Evolutionary conservation across 64 coral and sea anemone genomes (phyloP).

Genomic region (Catalaphyllia jardinei): DNA sequence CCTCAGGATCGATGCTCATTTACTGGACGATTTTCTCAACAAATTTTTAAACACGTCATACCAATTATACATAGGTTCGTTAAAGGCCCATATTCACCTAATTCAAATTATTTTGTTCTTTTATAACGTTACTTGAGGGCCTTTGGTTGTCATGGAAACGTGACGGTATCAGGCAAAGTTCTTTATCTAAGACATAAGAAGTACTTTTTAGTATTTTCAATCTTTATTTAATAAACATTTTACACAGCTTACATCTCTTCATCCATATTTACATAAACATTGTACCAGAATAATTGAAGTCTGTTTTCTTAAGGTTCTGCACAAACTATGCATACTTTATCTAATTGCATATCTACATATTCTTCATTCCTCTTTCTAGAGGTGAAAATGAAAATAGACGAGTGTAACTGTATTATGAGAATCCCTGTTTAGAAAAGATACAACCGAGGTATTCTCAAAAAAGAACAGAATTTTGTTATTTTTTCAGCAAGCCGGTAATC

Average conservation of each 20-base stretch:
- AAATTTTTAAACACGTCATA: too few species aligned
- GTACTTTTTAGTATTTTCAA: neutral
- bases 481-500: neutral
- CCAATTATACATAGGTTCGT: too few species aligned
- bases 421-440: neutral
- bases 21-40: too few species aligned
- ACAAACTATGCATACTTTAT: neutral
- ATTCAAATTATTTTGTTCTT: too few species aligned
- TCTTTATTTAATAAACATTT: conserved; percentile 38
- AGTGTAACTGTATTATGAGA: conserved; percentile 22
- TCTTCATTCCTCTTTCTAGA: too few species aligned
- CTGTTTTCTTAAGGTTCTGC: neutral
- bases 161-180: neutral
- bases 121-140: neutral
- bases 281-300: neutral
- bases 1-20: too few species aligned
- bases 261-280: conserved; percentile 5
- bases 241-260: neutral
- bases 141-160: conserved; percentile 40
- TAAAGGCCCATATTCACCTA: too few species aligned
- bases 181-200: neutral
- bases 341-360: neutral
- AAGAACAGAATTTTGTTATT: neutral
- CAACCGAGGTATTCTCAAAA: too few species aligned
- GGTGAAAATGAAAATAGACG: neutral